Evolutionary conservation across 2,797 vertebrate genomes (phyloP), one percentile per base, ranked within the genome.

Genomic region (Coccyzus lansbergi): DNA sequence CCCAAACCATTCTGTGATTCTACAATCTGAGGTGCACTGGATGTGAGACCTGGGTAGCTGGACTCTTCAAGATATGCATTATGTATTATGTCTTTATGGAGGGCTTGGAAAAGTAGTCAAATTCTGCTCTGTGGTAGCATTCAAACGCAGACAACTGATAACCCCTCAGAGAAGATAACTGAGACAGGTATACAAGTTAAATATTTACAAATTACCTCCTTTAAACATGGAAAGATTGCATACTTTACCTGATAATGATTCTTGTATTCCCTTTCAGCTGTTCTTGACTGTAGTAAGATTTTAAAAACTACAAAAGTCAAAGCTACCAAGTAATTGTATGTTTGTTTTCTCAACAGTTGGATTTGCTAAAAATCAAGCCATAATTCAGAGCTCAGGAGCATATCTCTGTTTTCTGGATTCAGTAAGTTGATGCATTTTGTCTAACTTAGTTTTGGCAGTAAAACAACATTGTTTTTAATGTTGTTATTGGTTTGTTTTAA

Each of bases 351-450:
- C 86, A 96, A 94, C 97, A 99, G 99, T 99, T 90, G 99, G 99
- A 94, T 99, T 98, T 97, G 98, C 99, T 88, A 99, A 99, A 98
- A 99, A 99, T 95, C 98, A 97, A 96, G 99, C 99, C 7, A 83
- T 99, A 59, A 83, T 92, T 75, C 99, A 99, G 98, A 99, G 99
- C 94, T 97, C 97, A 17, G 99, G 99, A 81, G 72, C 91, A 53
- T 98, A 98, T 93, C 98, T 99, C 92, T 99, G 99, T 97, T 99
- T 99, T 97, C 98, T 99, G 97, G 99, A 99, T 95, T 98, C 99
- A 53, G 99, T 99, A 97, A 99, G 99, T 99, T 80, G 76, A 56
- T 44, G 31, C 46, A 24, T 92, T 81, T 62, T 86, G 34, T 91
- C 81, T 49, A 36, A 79, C 29, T 77, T 65, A 19, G 14, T 63